Percentiles rank a stretch among this genome's conserved stretches.
Conservation (phyloP, 2,797 vertebrate species). For the Pseudochirops cupreus region DNA sequence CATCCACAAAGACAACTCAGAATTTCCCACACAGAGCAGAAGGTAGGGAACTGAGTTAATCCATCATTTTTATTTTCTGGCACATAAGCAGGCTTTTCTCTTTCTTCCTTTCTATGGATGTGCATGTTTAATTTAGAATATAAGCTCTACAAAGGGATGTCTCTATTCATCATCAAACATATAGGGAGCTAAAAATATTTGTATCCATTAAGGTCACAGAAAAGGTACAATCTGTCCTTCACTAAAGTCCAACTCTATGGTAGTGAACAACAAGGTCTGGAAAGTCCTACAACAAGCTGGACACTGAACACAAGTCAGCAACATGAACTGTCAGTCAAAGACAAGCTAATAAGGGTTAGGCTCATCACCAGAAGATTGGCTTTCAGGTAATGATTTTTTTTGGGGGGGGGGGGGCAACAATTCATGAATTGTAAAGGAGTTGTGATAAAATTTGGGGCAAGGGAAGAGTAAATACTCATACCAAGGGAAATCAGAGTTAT, state of each 20-base stretch:
- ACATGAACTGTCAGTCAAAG: background rate
- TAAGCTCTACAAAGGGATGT: conserved; percentile 2
- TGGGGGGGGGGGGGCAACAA: background rate
- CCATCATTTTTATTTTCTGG: conserved; percentile 31
- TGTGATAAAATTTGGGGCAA: background rate
- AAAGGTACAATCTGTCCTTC: conserved; percentile 39
- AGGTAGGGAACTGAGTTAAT: conserved; percentile 32
- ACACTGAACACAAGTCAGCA: background rate
- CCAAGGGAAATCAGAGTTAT: background rate
- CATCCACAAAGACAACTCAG: conserved; percentile 43
- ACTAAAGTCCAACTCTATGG: background rate
- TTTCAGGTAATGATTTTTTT: background rate
- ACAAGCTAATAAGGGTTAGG: background rate
- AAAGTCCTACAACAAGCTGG: conserved; percentile 3
- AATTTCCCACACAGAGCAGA: conserved; percentile 51
- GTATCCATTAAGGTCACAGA: conserved; percentile 36
- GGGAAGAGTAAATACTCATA: background rate
- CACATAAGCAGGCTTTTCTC: conserved; percentile 30
- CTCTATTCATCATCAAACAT: conserved; percentile 8
- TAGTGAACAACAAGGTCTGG: conserved; percentile 10
- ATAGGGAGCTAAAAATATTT: background rate
- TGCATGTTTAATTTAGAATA: conserved; percentile 44
- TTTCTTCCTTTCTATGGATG: conserved; percentile 38
- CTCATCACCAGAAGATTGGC: background rate
- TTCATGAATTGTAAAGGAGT: background rate